phyloP scores from a whole-genome alignment of 2,113 vertebrate species.

The Lagopus leucura region DNA sequence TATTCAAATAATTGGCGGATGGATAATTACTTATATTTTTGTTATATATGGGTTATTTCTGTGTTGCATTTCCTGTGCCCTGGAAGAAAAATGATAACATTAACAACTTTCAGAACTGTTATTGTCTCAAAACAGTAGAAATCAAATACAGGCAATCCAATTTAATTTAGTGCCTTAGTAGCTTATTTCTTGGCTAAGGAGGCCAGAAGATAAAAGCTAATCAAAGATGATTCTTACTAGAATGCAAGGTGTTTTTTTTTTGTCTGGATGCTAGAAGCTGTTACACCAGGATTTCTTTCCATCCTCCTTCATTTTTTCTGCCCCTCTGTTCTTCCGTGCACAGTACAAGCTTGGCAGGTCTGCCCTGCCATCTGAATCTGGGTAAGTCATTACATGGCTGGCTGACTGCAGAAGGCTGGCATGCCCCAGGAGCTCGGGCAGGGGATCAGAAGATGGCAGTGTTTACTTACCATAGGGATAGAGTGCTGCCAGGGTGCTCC shows the following conservation, averaged over 20 bases:
- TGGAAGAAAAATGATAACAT: background rate
- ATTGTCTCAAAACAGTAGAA: background rate
- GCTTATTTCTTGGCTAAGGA: background rate
- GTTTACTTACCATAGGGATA: background rate
- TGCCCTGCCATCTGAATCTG: background rate
- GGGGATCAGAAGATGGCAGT: slow-evolving; percentile 36
- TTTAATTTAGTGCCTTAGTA: background rate
- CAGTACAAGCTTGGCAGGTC: rapidly evolving
- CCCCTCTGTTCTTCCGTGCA: background rate
- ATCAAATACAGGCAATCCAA: background rate
- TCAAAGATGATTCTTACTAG: background rate
- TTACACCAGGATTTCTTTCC: background rate
- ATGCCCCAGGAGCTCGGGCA: background rate
- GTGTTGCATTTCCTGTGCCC: background rate
- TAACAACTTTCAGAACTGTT: background rate
- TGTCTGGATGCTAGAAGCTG: background rate
- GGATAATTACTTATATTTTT: background rate
- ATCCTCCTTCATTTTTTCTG: rapidly evolving
- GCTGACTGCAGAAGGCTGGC: background rate
- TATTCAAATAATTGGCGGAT: background rate
- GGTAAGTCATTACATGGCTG: background rate
- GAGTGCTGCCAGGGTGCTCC: background rate
- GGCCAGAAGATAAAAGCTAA: background rate
- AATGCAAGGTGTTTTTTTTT: background rate
- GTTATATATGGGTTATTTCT: background rate